Percentiles rank a stretch among this genome's conserved stretches.
phyloP scores from a whole-genome alignment of 2,888 invertebrate species.

The Seladonia tumulorum region DNA sequence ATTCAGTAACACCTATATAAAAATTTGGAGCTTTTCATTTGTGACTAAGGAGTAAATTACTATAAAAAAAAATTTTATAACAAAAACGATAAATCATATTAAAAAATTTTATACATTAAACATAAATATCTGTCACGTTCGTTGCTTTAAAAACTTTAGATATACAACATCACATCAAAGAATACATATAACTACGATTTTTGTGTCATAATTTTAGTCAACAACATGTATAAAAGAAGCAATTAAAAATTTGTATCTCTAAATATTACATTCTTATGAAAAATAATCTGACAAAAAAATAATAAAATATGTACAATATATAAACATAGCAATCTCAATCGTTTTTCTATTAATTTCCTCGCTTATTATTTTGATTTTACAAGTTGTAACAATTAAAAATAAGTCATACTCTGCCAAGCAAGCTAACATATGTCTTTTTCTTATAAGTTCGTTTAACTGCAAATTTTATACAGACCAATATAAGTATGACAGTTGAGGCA shows the following conservation, averaged over 20 bases:
- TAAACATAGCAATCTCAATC: slow-evolving; percentile 14
- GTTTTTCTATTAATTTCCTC: slow-evolving; percentile 14
- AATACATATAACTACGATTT: slow-evolving; percentile 5
- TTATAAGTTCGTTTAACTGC: slow-evolving; percentile 89
- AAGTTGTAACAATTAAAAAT: slow-evolving; percentile 25
- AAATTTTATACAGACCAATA: slow-evolving; percentile 91
- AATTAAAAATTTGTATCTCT: slow-evolving; percentile 13
- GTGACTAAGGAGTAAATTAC: slow-evolving; percentile 12
- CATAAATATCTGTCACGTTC: slow-evolving; percentile 29
- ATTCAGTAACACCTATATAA: slow-evolving; percentile 35
- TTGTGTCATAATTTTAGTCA: slow-evolving; percentile 23
- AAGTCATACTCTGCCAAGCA: slow-evolving; percentile 61
- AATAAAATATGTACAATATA: slow-evolving; percentile 47
- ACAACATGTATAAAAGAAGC: background rate
- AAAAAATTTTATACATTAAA: slow-evolving; percentile 32
- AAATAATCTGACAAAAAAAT: slow-evolving; percentile 9
- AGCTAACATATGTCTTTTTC: slow-evolving; percentile 86
- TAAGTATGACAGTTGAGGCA: slow-evolving; percentile 90
- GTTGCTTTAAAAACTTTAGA: slow-evolving; percentile 18
- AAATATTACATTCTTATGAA: slow-evolving; percentile 11
- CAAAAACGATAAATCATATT: background rate
- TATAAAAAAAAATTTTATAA: background rate
- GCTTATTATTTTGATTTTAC: slow-evolving; percentile 1
- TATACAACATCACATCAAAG: slow-evolving; percentile 34
- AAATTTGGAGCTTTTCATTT: slow-evolving; percentile 13